Base-by-base conservation (phyloP, 1,140 invertebrate genomes). In the Drosophila sproati region DNA sequence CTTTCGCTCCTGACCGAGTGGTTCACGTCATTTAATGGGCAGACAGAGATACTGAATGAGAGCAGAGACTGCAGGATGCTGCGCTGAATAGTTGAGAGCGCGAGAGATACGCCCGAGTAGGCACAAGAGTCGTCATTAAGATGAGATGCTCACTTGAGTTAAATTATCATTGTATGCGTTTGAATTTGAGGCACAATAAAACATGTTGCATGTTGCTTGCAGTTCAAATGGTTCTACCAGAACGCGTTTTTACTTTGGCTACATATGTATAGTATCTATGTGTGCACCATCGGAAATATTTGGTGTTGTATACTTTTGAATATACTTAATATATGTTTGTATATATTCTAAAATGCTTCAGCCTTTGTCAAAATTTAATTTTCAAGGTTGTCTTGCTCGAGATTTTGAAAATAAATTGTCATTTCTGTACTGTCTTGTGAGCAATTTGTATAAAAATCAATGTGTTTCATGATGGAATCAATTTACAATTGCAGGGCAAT, bases 341-440 rank as follows among this genome's bases (percentile, higher is more conserved):
- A 35, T 20, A 39, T 56, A 50, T 64, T 43, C 12, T 56, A 41
- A 29, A 50, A n/a, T 66, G 39, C 5, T 54, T 70, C 8, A 4
- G 12, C n/a, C 35, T 59, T 34, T 50, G 47, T 68, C 64, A 73
- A 68, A 73, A 73, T 69, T 73, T 68, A 28, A 73, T 62, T 61
- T 55, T 73, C 74, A 77, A 77, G 71, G 71, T 73, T 57, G 35
- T 35, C 8, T 12, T 32, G 28, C 4, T 51, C 28, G 34, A 48
- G 41, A 62, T 62, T 47, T 51, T 41, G 50, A 47, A 54, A 37
- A 61, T 34, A 71, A 63, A 63, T 71, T 54, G n/a, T 7, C 41
- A 55, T 64, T 66, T 59, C 50, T 6, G 31, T 60, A 34, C 28
- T 10, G 41, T 70, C 51, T 54, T 62, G 67, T 60, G 61, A 31